Percentiles rank a stretch among this genome's conserved stretches.
Evolutionary conservation across 2,888 invertebrate species (phyloP).

Genomic region (Nomada ferruginata): DNA sequence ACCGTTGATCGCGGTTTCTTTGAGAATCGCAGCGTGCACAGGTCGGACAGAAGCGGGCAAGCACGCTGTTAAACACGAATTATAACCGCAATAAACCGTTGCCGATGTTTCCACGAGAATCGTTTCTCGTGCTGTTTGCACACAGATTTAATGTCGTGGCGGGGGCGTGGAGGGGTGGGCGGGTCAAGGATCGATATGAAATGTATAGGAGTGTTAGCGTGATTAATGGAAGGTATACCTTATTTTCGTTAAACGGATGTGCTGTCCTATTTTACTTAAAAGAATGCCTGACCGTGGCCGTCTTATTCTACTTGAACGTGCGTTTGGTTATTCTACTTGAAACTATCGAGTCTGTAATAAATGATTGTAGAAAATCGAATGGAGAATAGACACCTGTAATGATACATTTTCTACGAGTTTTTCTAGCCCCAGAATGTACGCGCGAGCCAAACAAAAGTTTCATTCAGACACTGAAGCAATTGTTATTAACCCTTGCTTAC

Average conservation of each 20-base stretch:
- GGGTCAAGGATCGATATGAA: background rate
- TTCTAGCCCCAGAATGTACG: no score
- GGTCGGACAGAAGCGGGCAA: background rate
- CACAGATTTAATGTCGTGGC: background rate
- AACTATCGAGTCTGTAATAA: no score
- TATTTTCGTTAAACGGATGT: background rate
- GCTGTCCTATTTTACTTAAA: no score
- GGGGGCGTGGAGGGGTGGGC: background rate
- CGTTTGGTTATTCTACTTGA: no score
- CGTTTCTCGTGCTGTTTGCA: background rate
- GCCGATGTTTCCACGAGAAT: background rate
- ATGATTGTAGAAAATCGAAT: no score
- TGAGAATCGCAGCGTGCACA: background rate
- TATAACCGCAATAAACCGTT: constrained; percentile 36
- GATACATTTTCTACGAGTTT: no score
- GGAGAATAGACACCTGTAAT: no score
- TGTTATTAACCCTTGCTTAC: no score
- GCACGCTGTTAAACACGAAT: constrained; percentile 23
- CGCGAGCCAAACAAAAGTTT: no score
- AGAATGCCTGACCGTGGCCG: no score
- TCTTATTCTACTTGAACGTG: no score
- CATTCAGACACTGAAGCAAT: no score
- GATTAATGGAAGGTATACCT: background rate
- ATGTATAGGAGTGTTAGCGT: background rate
- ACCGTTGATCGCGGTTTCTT: constrained; percentile 10